Percentiles rank a stretch among this genome's conserved stretches.
Conservation (phyloP, 2,888 invertebrate genomes). For the Leptinotarsa tumamoca region DNA sequence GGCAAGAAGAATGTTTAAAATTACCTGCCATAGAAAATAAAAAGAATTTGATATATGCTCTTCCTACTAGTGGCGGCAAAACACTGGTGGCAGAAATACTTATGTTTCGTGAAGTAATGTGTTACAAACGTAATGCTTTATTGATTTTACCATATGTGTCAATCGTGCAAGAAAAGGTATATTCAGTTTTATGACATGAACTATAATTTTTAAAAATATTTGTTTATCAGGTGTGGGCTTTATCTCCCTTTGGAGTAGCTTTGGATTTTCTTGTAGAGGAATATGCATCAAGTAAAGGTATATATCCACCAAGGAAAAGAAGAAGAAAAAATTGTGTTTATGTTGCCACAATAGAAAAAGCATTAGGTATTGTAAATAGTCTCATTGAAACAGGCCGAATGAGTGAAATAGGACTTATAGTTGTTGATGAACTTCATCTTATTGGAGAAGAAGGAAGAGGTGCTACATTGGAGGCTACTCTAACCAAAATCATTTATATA, state of each 20-base stretch:
- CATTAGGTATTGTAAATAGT: slow-evolving; percentile 85
- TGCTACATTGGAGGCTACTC: slow-evolving; percentile 83
- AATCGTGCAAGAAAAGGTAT: slow-evolving; percentile 96
- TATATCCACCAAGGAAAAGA: slow-evolving; percentile 82
- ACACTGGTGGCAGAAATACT: slow-evolving; percentile 96
- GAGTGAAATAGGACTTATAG: slow-evolving; percentile 82
- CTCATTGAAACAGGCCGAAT: slow-evolving; percentile 83
- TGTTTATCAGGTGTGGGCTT: slow-evolving; percentile 76
- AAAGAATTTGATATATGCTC: slow-evolving; percentile 88
- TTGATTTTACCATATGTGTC: slow-evolving; percentile 95
- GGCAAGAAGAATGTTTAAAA: slow-evolving; percentile 93
- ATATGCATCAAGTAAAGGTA: slow-evolving; percentile 92
- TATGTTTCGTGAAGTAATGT: slow-evolving; percentile 87
- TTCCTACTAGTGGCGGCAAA: slow-evolving; percentile 98
- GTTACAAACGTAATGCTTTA: slow-evolving; percentile 83
- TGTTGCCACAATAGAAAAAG: slow-evolving; percentile 96
- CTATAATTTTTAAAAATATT: no score
- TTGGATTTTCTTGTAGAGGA: slow-evolving; percentile 93
- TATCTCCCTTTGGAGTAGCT: slow-evolving; percentile 89
- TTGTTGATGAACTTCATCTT: slow-evolving; percentile 93
- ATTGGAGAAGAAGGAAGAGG: slow-evolving; percentile 91
- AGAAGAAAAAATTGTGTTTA: slow-evolving; percentile 83
- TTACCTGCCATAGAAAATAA: slow-evolving; percentile 79
- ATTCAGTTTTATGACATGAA: slow-evolving; percentile 14
- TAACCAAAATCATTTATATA: slow-evolving; percentile 82